Base-by-base conservation (phyloP, 2,113 vertebrate species). In the Pseudois nayaur region DNA sequence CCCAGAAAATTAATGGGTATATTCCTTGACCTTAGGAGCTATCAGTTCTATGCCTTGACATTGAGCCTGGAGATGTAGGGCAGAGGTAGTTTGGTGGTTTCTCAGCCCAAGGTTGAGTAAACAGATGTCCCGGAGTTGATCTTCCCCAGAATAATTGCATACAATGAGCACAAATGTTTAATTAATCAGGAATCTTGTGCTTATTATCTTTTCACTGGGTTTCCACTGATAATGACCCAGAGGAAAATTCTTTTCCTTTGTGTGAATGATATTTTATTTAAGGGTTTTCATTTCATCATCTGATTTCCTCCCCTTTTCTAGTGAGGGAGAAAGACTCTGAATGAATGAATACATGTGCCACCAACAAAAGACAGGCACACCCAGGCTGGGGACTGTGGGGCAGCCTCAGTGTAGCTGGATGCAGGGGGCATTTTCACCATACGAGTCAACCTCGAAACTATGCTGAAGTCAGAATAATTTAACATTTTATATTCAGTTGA, bases 181-280 rank as follows among this genome's bases (percentile, higher is more conserved):
- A 99, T 99, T 99, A 99, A 99, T 99, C 97, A 98, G 98, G 98
- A 97, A 98, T 98, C 88, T 31, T 98, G 98, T 98, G 98, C 98
- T 98, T 99, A 98, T 99, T 99, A 99, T 99, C 95, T 98, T 97
- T 98, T 98, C 97, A 95, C 98, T 98, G 98, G 93, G 86, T 97
- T 98, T 98, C 96, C 98, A 98, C 98, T 98, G 98, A 98, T 99
- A 98, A 99, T 98, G 98, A 99, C 98, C 99, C 99, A 99, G 97
- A 99, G 98, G 98, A 99, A 99, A 98, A 98, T 98, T 98, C 98
- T 98, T 93, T 96, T 98, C 94, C 98, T 98, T 98, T 98, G 97
- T 98, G 96, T 97, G 98, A 98, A 98, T 98, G 98, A 98, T 98
- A 98, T 99, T 99, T 98, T 99, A 99, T 99, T 99, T 99, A 99